Percentiles rank a stretch among this genome's conserved stretches.
phyloP scores from a whole-genome alignment of 2,113 vertebrate genomes.

The Ariopsis seemanni region DNA sequence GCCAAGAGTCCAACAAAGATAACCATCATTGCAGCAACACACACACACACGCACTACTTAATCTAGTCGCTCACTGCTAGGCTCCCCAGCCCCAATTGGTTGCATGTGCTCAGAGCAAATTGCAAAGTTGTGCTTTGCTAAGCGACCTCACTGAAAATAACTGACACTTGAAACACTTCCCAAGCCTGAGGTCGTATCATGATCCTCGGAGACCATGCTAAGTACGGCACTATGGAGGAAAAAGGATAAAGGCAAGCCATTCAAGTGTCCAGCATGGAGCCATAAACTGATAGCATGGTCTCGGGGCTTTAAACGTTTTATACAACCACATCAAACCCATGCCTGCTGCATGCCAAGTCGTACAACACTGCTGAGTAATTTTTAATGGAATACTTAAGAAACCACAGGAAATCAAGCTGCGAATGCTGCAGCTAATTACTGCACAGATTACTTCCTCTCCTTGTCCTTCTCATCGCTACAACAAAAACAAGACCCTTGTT shows the following conservation, averaged over 20 bases:
- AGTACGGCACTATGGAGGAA: constrained; percentile 17
- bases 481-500: constrained; percentile 45
- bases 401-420: constrained; percentile 60
- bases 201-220: not conserved
- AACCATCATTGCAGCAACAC: constrained; percentile 11
- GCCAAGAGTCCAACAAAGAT: not conserved
- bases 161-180: constrained; percentile 42
- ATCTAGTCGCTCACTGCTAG: constrained; percentile 18
- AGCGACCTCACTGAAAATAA: constrained; percentile 16
- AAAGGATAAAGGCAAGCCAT: constrained; percentile 8
- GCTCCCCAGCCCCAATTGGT: constrained; percentile 30
- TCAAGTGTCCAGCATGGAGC: constrained; percentile 27
- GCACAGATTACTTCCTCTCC: constrained; percentile 52
- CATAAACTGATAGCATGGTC: constrained; percentile 36
- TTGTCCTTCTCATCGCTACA: constrained; percentile 5
- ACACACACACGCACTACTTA: constrained; percentile 15
- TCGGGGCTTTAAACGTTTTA: not conserved
- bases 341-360: constrained; percentile 41
- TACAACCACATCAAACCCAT: constrained; percentile 54
- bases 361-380: constrained; percentile 52
- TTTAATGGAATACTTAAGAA: constrained; percentile 61
- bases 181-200: constrained; percentile 9
- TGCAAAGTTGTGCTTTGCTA: constrained; percentile 21
- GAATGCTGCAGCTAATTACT: constrained; percentile 61
- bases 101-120: constrained; percentile 44